Evolutionary conservation across 2,113 vertebrate species (phyloP).

Genomic region (Archilochus colubris): DNA sequence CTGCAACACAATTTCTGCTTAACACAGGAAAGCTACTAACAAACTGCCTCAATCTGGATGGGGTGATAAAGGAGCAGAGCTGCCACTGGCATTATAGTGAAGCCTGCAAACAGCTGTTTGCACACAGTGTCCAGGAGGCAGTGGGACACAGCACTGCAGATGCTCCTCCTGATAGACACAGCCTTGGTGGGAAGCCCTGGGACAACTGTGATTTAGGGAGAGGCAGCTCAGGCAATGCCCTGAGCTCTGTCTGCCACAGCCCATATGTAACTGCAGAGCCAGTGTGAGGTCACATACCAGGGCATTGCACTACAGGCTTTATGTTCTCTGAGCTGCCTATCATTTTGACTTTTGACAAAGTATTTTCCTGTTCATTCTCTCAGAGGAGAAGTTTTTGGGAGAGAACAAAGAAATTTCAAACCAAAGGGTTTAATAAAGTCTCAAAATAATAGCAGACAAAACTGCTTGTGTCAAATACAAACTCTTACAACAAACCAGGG

Average conservation of each 20-base stretch:
- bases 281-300: accelerated
- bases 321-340: background rate
- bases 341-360: background rate
- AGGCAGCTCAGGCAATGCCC: accelerated
- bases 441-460: background rate
- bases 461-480: background rate
- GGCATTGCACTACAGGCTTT: background rate
- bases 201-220: background rate
- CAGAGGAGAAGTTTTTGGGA: background rate
- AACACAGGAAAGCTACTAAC: background rate
- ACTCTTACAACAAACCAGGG: background rate
- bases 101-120: background rate
- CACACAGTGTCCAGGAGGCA: background rate
- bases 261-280: accelerated
- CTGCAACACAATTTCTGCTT: background rate
- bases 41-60: background rate
- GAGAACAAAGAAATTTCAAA: background rate
- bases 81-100: accelerated
- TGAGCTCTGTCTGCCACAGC: accelerated
- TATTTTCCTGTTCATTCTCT: background rate
- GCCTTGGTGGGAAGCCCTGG: background rate
- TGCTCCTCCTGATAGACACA: background rate
- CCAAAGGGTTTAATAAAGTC: background rate
- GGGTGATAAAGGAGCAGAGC: background rate
- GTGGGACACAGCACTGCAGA: background rate